These are phyloP conservation scores for Volucella bombylans DNA, from an alignment of 2,888 invertebrate genomes.

Conservation along the genomic window DNA sequence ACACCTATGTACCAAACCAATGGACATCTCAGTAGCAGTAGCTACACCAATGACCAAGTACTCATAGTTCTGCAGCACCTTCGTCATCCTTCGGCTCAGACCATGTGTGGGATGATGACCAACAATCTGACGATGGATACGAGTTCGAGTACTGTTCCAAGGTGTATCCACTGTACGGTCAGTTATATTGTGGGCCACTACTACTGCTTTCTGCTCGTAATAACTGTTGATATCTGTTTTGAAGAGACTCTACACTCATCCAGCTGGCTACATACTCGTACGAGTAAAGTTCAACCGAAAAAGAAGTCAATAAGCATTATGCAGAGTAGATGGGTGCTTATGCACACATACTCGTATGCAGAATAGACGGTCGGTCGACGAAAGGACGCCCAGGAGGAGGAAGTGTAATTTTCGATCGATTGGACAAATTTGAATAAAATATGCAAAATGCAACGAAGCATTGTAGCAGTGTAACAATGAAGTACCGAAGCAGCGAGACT, in stretches of 20 bases:
- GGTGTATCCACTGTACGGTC: background rate
- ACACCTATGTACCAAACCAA: slow-evolving; percentile 41
- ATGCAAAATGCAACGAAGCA: slow-evolving; percentile 64
- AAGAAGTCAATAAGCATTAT: slow-evolving; percentile 71
- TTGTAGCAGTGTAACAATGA: background rate
- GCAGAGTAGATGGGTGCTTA: slow-evolving; percentile 49
- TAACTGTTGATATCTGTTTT: slow-evolving; percentile 69
- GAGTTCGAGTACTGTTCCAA: no score
- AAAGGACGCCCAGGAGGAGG: slow-evolving; percentile 16
- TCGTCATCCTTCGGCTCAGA: background rate
- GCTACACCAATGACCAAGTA: slow-evolving; percentile 48
- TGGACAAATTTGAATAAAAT: slow-evolving; percentile 73
- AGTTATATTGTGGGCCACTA: slow-evolving; percentile 25
- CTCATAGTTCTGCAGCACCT: slow-evolving; percentile 5
- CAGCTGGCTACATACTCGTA: background rate
- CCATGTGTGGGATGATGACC: slow-evolving; percentile 57
- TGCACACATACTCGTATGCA: background rate
- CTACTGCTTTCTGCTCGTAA: slow-evolving; percentile 57
- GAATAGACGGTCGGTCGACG: background rate
- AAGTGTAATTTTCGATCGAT: slow-evolving; percentile 73
- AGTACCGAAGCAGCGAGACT: no score
- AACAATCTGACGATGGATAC: no score
- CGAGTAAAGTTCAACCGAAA: slow-evolving; percentile 14
- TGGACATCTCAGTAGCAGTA: slow-evolving; percentile 13
- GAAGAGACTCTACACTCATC: slow-evolving; percentile 30